Conservation (phyloP, 2,113 vertebrate species). For the Halichoeres trimaculatus region DNA sequence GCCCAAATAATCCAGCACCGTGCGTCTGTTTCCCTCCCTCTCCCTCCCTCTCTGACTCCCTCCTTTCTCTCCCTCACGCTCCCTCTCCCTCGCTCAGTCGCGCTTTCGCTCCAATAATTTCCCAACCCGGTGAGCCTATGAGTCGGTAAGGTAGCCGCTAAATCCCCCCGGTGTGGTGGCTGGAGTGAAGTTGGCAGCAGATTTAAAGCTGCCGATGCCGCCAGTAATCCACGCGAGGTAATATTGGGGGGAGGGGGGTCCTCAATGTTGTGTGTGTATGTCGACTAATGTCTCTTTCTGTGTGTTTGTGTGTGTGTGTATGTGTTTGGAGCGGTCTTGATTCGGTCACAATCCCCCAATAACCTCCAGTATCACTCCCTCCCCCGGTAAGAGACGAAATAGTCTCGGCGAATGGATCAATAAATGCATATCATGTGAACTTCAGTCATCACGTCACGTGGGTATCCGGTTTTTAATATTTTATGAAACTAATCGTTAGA, state of each 20-base stretch:
- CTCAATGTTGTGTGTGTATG: not conserved
- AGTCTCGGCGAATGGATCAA: slow-evolving; percentile 16
- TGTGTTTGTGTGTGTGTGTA: not conserved
- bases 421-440: not conserved
- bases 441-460: not conserved
- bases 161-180: slow-evolving; percentile 43
- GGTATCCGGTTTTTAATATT: not conserved
- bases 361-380: slow-evolving; percentile 34
- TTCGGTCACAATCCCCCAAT: slow-evolving; percentile 1
- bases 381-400: slow-evolving; percentile 24
- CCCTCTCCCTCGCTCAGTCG: slow-evolving; percentile 1
- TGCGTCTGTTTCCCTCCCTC: slow-evolving; percentile 41
- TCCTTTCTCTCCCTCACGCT: slow-evolving; percentile 26
- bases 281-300: too few species aligned
- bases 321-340: not conserved
- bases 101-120: slow-evolving; percentile 75
- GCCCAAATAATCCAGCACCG: slow-evolving; percentile 74
- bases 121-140: slow-evolving; percentile 45
- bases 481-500: not conserved
- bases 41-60: slow-evolving; percentile 14
- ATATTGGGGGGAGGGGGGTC: slow-evolving; percentile 10
- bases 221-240: slow-evolving; percentile 30
- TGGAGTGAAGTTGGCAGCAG: slow-evolving; percentile 54
- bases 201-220: slow-evolving; percentile 61
- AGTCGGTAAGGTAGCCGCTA: slow-evolving; percentile 47